Evolutionary conservation across 2,113 vertebrate genomes (phyloP), one percentile per base, ranked within the genome.

Genomic region (Falcunculus frontatus): DNA sequence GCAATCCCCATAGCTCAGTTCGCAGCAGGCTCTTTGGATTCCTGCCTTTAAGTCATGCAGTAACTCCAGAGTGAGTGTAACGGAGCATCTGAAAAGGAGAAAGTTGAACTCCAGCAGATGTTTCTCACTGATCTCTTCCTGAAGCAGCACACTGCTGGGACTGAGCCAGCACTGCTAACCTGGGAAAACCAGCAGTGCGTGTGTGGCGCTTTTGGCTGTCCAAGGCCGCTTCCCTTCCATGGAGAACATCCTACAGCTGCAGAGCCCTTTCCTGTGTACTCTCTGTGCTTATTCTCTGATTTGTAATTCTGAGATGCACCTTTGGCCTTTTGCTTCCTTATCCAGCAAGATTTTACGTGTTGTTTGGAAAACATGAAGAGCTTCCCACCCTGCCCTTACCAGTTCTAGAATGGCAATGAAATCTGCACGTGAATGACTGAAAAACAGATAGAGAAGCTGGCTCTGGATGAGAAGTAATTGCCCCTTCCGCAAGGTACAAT

Each of bases 21-120:
- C 88, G 67, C 64, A 95, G 72, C 39, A 86, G n/a, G 72, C 59
- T 74, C 14, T 83, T 90, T 88, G 95, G 90, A 95, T 80, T 84
- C 72, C 86, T 89, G 72, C 85, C 67, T 83, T 57, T 53, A 73
- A 93, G 82, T 57, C 76, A 84, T 42, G 59, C 72, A 55, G 86
- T 25, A 83, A 49, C 57, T 94, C 75, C 68, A 86, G 41, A 70
- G 37, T 15, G 53, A 83, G 21, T 10, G 16, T 57, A 93, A 70
- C 1, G 0, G 64, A 86, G 47, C 75, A 92, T 59, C 90, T 55
- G 60, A 80, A 82, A 83, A 80, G 59, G 37, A 88, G 92, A 32
- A 88, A 63, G 63, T 16, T 86, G 82, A 93, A 80, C 74, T 80
- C 76, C 80, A 93, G 67, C 63, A 90, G 79, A 74, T 74, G 68